Base-by-base conservation (phyloP, 1,140 invertebrate genomes). In the Aradophagus sp. region DNA sequence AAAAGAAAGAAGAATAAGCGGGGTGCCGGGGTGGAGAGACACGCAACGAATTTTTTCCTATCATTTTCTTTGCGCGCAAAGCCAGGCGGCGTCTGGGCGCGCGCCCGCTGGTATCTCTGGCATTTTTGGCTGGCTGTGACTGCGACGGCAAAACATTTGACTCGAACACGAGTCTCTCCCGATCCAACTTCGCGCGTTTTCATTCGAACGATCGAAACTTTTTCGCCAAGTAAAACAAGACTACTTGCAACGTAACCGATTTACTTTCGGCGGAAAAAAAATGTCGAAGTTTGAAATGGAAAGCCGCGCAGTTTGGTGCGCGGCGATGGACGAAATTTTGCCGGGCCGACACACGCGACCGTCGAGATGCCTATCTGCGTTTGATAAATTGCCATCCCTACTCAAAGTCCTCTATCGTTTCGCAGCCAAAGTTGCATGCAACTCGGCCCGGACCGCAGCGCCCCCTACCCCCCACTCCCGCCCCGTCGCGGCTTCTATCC, bases 321-420 rank as follows among this genome's bases (percentile, higher is more conserved):
- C 3, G 23, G 6, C 26, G n/a, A 5, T 0, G 80, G 81, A 82
- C 80, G 77, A 82, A 78, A 83, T 42, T 84, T 82, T 70, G 63
- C 61, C 80, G 19, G 76, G 67, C 68, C 45, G 70, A 75, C 59
- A 79, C 82, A 81, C 84, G 83, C 81, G 83, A 84, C 78, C 77
- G 73, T 68, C 52, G 42, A 84, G 83, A 84, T 85, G 77, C 75
- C 77, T 83, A 85, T 85, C 84, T 83, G 26, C 69, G 53, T 29
- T 81, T 85, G 82, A 84, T 85, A 84, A 85, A 84, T 84, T 82
- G 78, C 81, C 78, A 81, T 84, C 78, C 79, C 81, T 77, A 75
- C 76, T 77, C 74, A 72, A 70, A 77, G 58, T 61, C 47, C 71
- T 71, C 36, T 50, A 45, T 75, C 50, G 20, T 55, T 66, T 17